Evolutionary conservation across 2,888 invertebrate genomes (phyloP).

Genomic region (Agonopterix alstromeriana): DNA sequence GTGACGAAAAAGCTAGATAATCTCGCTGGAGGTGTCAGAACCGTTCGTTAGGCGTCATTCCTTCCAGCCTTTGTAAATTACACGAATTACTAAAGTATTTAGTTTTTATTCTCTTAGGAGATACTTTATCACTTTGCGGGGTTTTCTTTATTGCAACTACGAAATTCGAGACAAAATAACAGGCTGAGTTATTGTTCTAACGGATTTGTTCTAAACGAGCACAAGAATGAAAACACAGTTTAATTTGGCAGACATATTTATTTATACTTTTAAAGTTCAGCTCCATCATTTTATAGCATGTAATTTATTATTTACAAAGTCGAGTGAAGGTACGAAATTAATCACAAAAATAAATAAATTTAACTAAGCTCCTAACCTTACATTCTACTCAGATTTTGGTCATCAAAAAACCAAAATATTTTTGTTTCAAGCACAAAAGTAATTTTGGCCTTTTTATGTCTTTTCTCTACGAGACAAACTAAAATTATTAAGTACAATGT

Average conservation of each 20-base stretch:
- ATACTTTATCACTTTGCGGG: neutral
- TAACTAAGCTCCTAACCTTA: conserved; percentile 54
- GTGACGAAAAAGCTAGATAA: conserved; percentile 35
- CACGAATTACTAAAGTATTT: conserved; percentile 37
- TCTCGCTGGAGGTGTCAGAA: conserved; percentile 42
- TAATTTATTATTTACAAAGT: conserved; percentile 67
- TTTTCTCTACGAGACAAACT: conserved; percentile 38
- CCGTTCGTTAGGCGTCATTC: conserved; percentile 45
- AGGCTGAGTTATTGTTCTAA: neutral
- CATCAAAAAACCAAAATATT: conserved; percentile 45
- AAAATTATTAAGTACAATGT: conserved; percentile 48
- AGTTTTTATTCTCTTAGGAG: conserved; percentile 28
- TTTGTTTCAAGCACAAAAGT: conserved; percentile 35
- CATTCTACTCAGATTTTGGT: conserved; percentile 59
- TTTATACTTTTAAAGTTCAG: conserved; percentile 72
- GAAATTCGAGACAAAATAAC: neutral
- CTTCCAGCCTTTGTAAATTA: conserved; percentile 30
- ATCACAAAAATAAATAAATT: conserved; percentile 69
- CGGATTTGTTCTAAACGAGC: neutral
- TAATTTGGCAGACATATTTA: conserved; percentile 77
- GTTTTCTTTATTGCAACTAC: neutral
- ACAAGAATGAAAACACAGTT: conserved; percentile 2
- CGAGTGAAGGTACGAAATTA: conserved; percentile 64
- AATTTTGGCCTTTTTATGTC: conserved; percentile 50
- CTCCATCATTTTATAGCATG: conserved; percentile 65